Evolutionary conservation across 2,888 invertebrate species (phyloP).

Genomic region (Heliothis peltigera): DNA sequence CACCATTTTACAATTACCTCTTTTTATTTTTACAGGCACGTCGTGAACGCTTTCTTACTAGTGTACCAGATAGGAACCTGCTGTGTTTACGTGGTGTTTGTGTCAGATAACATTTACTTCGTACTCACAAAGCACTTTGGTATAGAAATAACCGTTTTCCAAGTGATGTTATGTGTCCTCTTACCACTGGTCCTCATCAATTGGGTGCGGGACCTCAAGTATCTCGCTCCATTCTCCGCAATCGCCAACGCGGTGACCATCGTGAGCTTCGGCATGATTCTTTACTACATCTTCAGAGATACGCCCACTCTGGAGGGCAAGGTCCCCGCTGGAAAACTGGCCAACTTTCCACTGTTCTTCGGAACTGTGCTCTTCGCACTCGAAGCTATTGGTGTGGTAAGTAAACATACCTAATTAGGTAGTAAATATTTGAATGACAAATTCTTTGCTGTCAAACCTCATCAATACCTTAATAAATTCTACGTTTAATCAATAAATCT

Average conservation of each 20-base stretch:
- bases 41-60: slow-evolving; percentile 93
- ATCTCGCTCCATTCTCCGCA: slow-evolving; percentile 96
- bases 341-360: slow-evolving; percentile 96
- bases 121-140: slow-evolving; percentile 90
- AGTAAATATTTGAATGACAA: too few relatives aligned
- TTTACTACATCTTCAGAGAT: slow-evolving; percentile 95
- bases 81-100: slow-evolving; percentile 98
- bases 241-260: slow-evolving; percentile 96
- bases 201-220: slow-evolving; percentile 95
- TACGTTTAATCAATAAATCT: too few relatives aligned
- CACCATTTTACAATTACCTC: background rate
- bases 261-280: slow-evolving; percentile 95
- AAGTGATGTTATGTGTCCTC: slow-evolving; percentile 93
- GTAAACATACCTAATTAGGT: slow-evolving; percentile 68
- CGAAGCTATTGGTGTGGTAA: slow-evolving; percentile 97
- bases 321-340: slow-evolving; percentile 91
- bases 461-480: too few relatives aligned
- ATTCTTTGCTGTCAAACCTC: too few relatives aligned
- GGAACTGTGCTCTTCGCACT: slow-evolving; percentile 98
- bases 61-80: slow-evolving; percentile 98
- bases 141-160: slow-evolving; percentile 87
- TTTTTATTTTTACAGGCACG: slow-evolving; percentile 88
- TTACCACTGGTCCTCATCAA: slow-evolving; percentile 94
- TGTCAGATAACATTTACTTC: slow-evolving; percentile 95
- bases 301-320: slow-evolving; percentile 91